Percentiles rank a stretch among this genome's conserved stretches.
Evolutionary conservation across 1,140 invertebrate genomes (phyloP).

Genomic region (Temnothorax nylanderi): DNA sequence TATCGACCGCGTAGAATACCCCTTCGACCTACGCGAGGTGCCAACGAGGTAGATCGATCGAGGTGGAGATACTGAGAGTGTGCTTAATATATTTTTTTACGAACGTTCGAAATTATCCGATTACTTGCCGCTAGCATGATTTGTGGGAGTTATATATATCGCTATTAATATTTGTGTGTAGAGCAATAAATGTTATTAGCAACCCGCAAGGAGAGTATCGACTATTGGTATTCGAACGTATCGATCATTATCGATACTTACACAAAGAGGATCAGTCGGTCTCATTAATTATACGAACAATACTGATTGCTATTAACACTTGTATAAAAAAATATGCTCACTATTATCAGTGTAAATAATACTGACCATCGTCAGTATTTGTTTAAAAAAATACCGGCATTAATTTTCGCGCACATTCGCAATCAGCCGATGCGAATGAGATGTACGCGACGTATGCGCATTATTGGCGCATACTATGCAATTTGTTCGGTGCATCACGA

Average conservation of each 20-base stretch:
- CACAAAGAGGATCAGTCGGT: neutral
- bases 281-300: neutral
- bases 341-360: neutral
- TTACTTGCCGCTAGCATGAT: neutral
- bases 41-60: conserved; percentile 14
- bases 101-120: neutral
- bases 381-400: neutral
- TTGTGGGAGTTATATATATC: neutral
- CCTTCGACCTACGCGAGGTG: conserved; percentile 12
- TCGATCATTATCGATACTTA: neutral
- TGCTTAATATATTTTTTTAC: conserved; percentile 15
- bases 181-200: neutral
- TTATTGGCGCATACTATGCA: neutral
- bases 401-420: neutral
- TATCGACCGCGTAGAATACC: conserved; percentile 62
- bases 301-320: neutral
- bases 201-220: neutral
- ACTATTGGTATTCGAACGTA: neutral
- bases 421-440: neutral
- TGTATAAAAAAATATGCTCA: neutral
- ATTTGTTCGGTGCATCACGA: neutral
- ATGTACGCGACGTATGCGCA: neutral
- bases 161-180: neutral
- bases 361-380: neutral
- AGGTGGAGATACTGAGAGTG: neutral